Percentiles rank a stretch among this genome's conserved stretches.
These are phyloP conservation scores for Sympetrum striolatum DNA, from an alignment of 2,888 invertebrate genomes.

Conservation along the genomic window DNA sequence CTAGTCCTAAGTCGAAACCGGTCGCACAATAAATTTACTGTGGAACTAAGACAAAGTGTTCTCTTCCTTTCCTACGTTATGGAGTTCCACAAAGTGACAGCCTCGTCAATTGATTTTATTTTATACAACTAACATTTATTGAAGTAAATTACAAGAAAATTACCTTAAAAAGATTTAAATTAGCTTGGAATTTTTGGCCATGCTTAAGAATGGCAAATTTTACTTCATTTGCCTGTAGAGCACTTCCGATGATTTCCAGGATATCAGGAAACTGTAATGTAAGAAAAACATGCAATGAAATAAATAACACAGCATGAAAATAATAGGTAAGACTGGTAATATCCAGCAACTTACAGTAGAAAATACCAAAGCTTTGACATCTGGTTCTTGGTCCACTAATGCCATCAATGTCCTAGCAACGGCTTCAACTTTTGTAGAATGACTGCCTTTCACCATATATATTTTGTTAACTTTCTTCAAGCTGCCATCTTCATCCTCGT, in stretches of 20 bases:
- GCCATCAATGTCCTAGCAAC: conserved; percentile 67
- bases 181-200: conserved; percentile 58
- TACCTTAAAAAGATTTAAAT: conserved; percentile 65
- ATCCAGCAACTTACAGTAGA: conserved; percentile 62
- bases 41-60: too few relatives aligned
- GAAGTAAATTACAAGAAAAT: too few relatives aligned
- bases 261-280: conserved; percentile 27
- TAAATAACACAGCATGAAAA: neutral
- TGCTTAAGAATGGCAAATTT: conserved; percentile 56
- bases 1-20: too few relatives aligned
- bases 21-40: too few relatives aligned
- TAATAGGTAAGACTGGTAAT: neutral
- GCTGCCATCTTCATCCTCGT: conserved; percentile 51
- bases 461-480: neutral
- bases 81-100: too few relatives aligned
- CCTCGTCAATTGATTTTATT: too few relatives aligned
- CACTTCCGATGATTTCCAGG: conserved; percentile 60
- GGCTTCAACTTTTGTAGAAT: conserved; percentile 74
- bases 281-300: neutral
- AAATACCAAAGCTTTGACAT: conserved; percentile 75
- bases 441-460: conserved; percentile 65
- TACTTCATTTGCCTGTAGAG: conserved; percentile 65
- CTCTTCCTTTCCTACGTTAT: too few relatives aligned
- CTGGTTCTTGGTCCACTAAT: conserved; percentile 63
- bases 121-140: too few relatives aligned